phyloP scores from a whole-genome alignment of 37 sponge, comb jelly and placozoan species.

The Tethya wilhelma region DNA sequence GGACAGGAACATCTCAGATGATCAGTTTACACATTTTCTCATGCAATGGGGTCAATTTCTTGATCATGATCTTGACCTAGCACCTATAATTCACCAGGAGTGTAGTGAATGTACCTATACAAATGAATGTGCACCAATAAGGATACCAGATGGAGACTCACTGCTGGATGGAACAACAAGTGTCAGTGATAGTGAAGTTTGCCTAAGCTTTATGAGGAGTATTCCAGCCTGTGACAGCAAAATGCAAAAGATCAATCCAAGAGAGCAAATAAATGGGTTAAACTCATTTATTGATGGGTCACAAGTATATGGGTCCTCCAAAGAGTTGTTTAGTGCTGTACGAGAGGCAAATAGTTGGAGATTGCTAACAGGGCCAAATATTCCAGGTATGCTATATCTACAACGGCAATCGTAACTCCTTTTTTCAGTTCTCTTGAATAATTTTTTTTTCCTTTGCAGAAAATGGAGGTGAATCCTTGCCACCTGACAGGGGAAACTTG shows the following conservation, averaged over 20 bases:
- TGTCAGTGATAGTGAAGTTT: too few species aligned
- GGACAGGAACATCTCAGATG: constrained; percentile 44
- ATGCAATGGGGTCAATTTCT: constrained; percentile 97
- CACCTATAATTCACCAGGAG: constrained; percentile 26
- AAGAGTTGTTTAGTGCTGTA: neutral
- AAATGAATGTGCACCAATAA: neutral
- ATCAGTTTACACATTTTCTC: constrained; percentile 73
- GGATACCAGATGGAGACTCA: neutral
- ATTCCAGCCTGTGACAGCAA: constrained; percentile 9
- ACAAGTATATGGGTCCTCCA: constrained; percentile 73
- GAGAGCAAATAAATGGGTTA: constrained; percentile 79
- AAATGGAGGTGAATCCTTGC: neutral
- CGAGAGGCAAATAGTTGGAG: constrained; percentile 1
- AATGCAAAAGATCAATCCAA: neutral
- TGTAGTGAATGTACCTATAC: constrained; percentile 19
- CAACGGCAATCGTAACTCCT: neutral
- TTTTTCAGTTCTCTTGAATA: too few species aligned
- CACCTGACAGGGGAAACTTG: neutral
- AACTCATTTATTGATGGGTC: constrained; percentile 89
- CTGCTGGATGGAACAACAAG: too few species aligned
- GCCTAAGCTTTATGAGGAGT: too few species aligned
- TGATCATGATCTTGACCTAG: constrained; percentile 85
- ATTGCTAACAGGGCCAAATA: constrained; percentile 22
- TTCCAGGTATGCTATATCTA: constrained; percentile 5
- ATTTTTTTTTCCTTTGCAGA: neutral